Base-by-base conservation (phyloP, 2,888 invertebrate genomes). In the Galerucella nymphaeae region DNA sequence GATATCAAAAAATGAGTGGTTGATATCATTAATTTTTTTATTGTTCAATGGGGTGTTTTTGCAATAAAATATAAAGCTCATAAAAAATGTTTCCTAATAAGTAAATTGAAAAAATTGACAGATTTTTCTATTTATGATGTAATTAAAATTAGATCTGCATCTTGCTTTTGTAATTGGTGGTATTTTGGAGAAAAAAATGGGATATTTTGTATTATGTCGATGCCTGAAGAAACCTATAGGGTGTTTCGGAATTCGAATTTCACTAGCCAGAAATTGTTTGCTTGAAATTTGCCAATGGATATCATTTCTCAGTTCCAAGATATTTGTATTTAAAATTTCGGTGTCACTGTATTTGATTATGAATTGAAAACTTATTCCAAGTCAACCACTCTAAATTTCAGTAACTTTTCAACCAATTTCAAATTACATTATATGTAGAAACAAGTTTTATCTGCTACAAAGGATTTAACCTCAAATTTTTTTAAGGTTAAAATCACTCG, bases 21-120 rank as follows among this genome's bases (percentile, higher is more conserved):
- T 20, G 58, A 55, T 18, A 48, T 63, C 38, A 66, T 63, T 20
- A 20, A 53, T 50, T 38, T 45, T 66, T n/a, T 20, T 62, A 38
- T 69, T 18, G 53, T 53, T 53, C 64, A 71, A 73, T 76, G 81
- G 82, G 82, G 77, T 80, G 78, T 79, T 80, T 79, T 77, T 82
- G 82, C 82, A 82, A 82, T 80, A 80, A 77, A 73, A 62, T 64
- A 67, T 68, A 57, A 66, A 72, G 71, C 72, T 74, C 72, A 72
- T 62, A 59, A 63, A 30, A 63, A 65, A 57, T 68, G 64, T 71
- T 73, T 57, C 64, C 73, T 63, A 61, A 65, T 70, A 67, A 64
- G 53, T 62, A 38, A 67, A 71, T 71, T 71, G 30, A 38, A 64
- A 67, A 71, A 73, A 70, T 67, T 66, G 63, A 50, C 65, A 58